A percentile compares a stretch with the other conserved stretches of the same genome.
phyloP scores from a whole-genome alignment of 2,888 invertebrate genomes.

The Hesperia comma region DNA sequence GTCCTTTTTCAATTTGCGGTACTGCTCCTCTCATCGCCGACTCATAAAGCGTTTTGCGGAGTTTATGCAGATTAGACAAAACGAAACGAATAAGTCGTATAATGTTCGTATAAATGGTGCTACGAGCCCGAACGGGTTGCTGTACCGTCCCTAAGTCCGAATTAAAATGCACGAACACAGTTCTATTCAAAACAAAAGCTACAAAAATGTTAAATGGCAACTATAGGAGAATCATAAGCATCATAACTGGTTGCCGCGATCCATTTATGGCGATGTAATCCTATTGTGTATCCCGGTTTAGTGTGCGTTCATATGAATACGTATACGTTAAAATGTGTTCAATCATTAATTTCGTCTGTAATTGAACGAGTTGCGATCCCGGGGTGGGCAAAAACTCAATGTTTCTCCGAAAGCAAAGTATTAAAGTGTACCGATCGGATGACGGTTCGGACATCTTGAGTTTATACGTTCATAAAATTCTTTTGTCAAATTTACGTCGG shows the following conservation, averaged over 20 bases:
- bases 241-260: conserved; percentile 77
- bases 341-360: conserved; percentile 81
- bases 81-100: conserved; percentile 38
- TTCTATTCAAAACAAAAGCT: conserved; percentile 73
- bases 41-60: conserved; percentile 18
- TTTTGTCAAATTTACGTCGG: conserved; percentile 81
- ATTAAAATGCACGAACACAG: conserved; percentile 79
- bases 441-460: conserved; percentile 64
- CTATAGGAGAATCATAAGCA: conserved; percentile 72
- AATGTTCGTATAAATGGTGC: conserved; percentile 35
- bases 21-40: conserved; percentile 21
- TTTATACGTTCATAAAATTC: conserved; percentile 82
- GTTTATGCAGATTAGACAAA: conserved; percentile 32
- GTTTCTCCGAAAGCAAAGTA: conserved; percentile 72
- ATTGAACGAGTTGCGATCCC: conserved; percentile 75
- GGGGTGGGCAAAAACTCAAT: conserved; percentile 66
- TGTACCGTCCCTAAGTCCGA: conserved; percentile 59
- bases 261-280: conserved; percentile 79
- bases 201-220: conserved; percentile 73
- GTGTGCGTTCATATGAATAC: conserved; percentile 47
- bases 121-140: conserved; percentile 31
- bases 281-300: conserved; percentile 70
- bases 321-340: conserved; percentile 71
- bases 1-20: conserved; percentile 42
- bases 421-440: conserved; percentile 69